Percentiles rank a stretch among this genome's conserved stretches.
phyloP scores from a whole-genome alignment of 2,888 invertebrate genomes.

The Calameuta pallipes region DNA sequence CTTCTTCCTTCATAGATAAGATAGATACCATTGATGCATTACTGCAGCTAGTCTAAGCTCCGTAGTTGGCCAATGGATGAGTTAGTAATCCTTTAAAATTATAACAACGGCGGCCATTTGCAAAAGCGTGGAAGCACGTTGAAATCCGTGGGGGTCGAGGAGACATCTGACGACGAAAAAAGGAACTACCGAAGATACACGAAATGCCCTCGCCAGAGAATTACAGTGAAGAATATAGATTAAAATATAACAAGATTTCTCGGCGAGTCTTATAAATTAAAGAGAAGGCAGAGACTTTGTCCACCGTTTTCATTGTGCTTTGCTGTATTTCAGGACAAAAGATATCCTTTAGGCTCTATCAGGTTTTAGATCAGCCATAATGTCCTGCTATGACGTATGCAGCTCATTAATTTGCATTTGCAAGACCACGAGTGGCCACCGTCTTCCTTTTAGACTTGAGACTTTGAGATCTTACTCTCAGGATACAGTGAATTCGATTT shows the following conservation, averaged over 20 bases:
- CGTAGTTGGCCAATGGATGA: background rate
- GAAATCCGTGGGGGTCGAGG: background rate
- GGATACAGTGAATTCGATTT: background rate
- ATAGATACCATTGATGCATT: background rate
- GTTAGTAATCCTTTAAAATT: background rate
- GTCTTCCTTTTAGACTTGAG: conserved; percentile 21
- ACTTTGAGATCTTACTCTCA: conserved; percentile 31
- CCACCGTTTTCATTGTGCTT: conserved; percentile 33
- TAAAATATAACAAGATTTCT: conserved; percentile 48
- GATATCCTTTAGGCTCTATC: conserved; percentile 38
- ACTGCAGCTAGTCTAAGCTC: background rate
- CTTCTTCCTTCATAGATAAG: background rate
- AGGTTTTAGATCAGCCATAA: conserved; percentile 54
- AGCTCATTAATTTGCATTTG: conserved; percentile 55
- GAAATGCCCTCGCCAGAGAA: background rate
- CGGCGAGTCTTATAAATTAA: conserved; percentile 45
- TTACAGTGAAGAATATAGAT: conserved; percentile 30
- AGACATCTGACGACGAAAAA: background rate
- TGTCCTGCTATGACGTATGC: conserved; percentile 51
- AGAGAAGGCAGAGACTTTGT: conserved; percentile 24
- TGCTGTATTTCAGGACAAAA: conserved; percentile 17
- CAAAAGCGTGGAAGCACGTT: background rate
- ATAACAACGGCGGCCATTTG: background rate
- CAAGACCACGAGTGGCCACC: conserved; percentile 34
- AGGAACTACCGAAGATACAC: background rate